These are phyloP conservation scores for Gastracanthus pulcherrimus DNA, from an alignment of 2,888 invertebrate species.

Conservation along the genomic window DNA sequence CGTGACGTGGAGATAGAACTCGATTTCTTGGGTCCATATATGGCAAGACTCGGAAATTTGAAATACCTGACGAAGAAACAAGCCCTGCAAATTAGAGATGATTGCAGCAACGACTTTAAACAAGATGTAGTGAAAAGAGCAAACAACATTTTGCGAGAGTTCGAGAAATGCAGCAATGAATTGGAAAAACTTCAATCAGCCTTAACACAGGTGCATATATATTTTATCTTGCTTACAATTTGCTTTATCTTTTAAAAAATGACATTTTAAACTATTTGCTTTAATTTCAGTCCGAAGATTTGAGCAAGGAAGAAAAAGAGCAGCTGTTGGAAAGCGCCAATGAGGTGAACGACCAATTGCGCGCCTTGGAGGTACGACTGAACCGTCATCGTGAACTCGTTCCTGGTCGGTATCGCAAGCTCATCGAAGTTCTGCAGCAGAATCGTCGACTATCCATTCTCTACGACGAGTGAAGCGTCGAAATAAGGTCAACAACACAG, in stretches of 20 bases:
- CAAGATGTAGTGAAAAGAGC: slow-evolving; percentile 82
- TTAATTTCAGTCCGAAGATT: slow-evolving; percentile 73
- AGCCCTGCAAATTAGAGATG: slow-evolving; percentile 78
- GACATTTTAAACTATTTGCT: background rate
- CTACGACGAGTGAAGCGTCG: slow-evolving; percentile 11
- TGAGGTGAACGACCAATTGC: slow-evolving; percentile 78
- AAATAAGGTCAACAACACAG: background rate
- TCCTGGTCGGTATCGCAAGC: slow-evolving; percentile 76
- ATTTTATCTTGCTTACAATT: background rate
- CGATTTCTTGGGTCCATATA: slow-evolving; percentile 83
- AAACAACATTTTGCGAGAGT: slow-evolving; percentile 82
- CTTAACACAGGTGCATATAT: slow-evolving; percentile 75
- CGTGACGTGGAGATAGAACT: slow-evolving; percentile 82
- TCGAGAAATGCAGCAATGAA: slow-evolving; percentile 80
- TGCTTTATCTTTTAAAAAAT: background rate
- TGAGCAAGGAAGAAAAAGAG: slow-evolving; percentile 81
- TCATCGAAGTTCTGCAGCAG: slow-evolving; percentile 68
- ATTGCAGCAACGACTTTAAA: slow-evolving; percentile 85
- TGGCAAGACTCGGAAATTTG: slow-evolving; percentile 81
- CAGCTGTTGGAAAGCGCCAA: slow-evolving; percentile 80
- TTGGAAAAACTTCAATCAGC: slow-evolving; percentile 80
- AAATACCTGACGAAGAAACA: slow-evolving; percentile 76
- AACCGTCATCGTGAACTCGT: slow-evolving; percentile 82
- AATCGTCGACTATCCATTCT: slow-evolving; percentile 60
- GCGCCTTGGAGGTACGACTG: slow-evolving; percentile 82